These are phyloP conservation scores for Bovichtus variegatus DNA, from an alignment of 2,797 vertebrate genomes.

Conservation along the genomic window DNA sequence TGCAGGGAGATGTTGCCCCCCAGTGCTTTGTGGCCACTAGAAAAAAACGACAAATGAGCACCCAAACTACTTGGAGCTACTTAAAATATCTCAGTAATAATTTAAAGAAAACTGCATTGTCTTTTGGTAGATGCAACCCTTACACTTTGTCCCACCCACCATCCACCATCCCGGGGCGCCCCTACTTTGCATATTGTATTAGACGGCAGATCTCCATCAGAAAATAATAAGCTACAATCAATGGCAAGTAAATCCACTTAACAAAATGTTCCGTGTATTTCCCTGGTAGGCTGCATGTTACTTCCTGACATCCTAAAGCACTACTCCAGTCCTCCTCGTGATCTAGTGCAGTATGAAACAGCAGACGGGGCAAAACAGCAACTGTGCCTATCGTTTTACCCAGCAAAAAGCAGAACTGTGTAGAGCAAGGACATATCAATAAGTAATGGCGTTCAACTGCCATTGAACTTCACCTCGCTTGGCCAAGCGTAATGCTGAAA, in stretches of 20 bases:
- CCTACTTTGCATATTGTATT: constrained; percentile 7
- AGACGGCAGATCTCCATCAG: background rate
- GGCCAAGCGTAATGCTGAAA: constrained; percentile 14
- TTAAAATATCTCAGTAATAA: background rate
- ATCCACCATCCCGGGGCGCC: background rate
- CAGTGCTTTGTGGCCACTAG: background rate
- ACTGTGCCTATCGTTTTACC: constrained; percentile 44
- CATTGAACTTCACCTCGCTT: constrained; percentile 41
- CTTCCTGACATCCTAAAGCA: constrained; percentile 59
- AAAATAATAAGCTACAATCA: constrained; percentile 49
- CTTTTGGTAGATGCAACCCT: background rate
- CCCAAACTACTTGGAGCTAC: background rate
- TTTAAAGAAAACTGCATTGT: background rate
- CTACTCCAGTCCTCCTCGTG: constrained; percentile 49
- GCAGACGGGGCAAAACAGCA: constrained; percentile 16
- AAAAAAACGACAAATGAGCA: background rate
- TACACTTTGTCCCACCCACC: background rate
- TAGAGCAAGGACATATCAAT: constrained; percentile 61
- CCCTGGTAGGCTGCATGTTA: constrained; percentile 54
- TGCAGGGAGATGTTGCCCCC: background rate
- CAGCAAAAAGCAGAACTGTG: constrained; percentile 50
- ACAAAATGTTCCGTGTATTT: constrained; percentile 53
- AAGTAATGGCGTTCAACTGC: constrained; percentile 66
- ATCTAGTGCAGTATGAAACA: constrained; percentile 57
- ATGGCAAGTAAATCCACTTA: constrained; percentile 64